Conservation (phyloP, 2,888 invertebrate genomes). For the Drosophila peninsularis region DNA sequence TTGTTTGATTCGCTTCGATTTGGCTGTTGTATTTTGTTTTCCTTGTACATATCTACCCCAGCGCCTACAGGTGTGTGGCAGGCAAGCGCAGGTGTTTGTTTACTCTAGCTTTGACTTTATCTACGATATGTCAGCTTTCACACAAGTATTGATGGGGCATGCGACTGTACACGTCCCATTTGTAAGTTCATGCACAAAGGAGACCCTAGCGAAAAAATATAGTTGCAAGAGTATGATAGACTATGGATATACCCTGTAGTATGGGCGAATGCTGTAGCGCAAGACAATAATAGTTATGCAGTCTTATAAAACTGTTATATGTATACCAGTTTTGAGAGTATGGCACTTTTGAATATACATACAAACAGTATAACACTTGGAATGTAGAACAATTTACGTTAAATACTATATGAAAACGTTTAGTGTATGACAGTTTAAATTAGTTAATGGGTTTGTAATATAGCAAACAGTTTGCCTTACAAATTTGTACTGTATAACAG, state of each 20-base stretch:
- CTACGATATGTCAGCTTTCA: slow-evolving; percentile 52
- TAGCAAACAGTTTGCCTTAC: too few relatives aligned
- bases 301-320: not conserved
- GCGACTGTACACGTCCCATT: slow-evolving; percentile 30
- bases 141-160: slow-evolving; percentile 64
- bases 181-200: slow-evolving; percentile 43
- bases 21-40: not conserved
- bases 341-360: not conserved
- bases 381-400: not conserved
- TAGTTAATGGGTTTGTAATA: too few relatives aligned
- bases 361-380: not conserved
- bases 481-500: not conserved
- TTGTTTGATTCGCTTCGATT: slow-evolving; percentile 10
- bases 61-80: slow-evolving; percentile 46
- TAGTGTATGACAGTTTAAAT: not conserved
- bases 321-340: not conserved
- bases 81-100: slow-evolving; percentile 67
- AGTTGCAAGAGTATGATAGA: not conserved
- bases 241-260: slow-evolving; percentile 4
- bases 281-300: too few relatives aligned
- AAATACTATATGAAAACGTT: not conserved
- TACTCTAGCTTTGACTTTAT: slow-evolving; percentile 39
- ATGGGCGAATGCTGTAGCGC: too few relatives aligned
- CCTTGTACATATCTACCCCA: slow-evolving; percentile 35
- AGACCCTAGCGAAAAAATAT: slow-evolving; percentile 2